A percentile compares a stretch with the other conserved stretches of the same genome.
Evolutionary conservation across 2,113 vertebrate species (phyloP).

Genomic region (Todiramphus chloris): DNA sequence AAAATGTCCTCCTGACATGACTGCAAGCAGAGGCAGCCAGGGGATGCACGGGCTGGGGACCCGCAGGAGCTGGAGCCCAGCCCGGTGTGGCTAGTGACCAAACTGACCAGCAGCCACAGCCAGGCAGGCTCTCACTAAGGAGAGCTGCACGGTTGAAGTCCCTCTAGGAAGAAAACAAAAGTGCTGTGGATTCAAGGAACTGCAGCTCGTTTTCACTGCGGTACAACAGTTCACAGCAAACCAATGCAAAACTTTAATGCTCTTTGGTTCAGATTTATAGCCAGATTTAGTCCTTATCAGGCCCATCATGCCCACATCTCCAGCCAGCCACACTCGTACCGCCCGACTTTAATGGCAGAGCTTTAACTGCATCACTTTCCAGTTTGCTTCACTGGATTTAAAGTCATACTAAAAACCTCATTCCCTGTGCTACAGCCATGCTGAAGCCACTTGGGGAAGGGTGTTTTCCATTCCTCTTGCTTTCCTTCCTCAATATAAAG

Average conservation of each 20-base stretch:
- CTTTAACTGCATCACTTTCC: background rate
- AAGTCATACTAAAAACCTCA: background rate
- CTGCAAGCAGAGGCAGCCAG: rapidly evolving
- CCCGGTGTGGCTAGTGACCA: background rate
- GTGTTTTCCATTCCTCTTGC: background rate
- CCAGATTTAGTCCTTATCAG: background rate
- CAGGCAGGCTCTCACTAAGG: background rate
- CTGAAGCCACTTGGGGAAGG: background rate
- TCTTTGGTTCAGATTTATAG: background rate
- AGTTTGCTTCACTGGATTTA: background rate
- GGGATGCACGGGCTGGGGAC: rapidly evolving
- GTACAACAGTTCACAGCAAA: background rate
- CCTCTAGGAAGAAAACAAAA: background rate
- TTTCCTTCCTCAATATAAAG: background rate
- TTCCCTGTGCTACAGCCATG: background rate
- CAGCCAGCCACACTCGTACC: background rate
- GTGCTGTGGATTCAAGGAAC: background rate
- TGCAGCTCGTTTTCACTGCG: background rate
- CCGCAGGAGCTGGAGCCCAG: background rate
- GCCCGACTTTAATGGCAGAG: background rate
- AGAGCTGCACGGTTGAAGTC: background rate
- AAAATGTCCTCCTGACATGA: background rate
- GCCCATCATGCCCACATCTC: background rate
- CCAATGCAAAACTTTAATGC: background rate
- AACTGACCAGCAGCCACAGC: background rate